A percentile compares a stretch with the other conserved stretches of the same genome.
These are phyloP conservation scores for Heterocephalus glaber DNA, from an alignment of 2,113 vertebrate genomes.

Conservation along the genomic window DNA sequence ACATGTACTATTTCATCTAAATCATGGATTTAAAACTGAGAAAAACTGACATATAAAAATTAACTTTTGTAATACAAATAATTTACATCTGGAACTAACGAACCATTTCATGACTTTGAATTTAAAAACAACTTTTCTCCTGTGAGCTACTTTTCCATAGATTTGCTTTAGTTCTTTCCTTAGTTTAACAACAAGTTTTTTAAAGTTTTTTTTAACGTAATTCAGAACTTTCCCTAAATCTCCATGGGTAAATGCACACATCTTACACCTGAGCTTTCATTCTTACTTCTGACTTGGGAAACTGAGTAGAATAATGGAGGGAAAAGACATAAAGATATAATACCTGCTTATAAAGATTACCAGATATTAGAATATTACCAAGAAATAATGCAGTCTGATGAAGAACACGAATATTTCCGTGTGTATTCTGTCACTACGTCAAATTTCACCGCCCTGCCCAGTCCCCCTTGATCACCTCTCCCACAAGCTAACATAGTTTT, in stretches of 20 bases:
- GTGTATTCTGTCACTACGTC: not conserved
- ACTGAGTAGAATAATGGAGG: not conserved
- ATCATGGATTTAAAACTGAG: not conserved
- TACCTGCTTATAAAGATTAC: not conserved
- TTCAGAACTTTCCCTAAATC: not conserved
- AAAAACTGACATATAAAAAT: not conserved
- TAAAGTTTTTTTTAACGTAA: not conserved
- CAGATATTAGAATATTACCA: not conserved
- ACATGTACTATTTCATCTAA: not conserved
- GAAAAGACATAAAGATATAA: not conserved
- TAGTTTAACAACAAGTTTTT: not conserved
- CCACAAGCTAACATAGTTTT: not conserved
- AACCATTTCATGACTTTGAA: not conserved
- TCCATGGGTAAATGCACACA: not conserved
- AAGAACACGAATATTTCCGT: not conserved
- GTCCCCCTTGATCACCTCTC: not conserved
- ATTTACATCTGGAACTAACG: not conserved
- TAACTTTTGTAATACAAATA: not conserved
- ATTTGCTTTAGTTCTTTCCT: not conserved
- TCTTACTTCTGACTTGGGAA: not conserved
- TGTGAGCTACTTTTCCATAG: not conserved
- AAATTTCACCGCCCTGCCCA: not conserved
- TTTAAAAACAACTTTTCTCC: not conserved
- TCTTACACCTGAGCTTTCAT: not conserved
- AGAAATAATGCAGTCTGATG: not conserved